Evolutionary conservation across 2,113 vertebrate genomes (phyloP).

Genomic region (Cololabis saira): DNA sequence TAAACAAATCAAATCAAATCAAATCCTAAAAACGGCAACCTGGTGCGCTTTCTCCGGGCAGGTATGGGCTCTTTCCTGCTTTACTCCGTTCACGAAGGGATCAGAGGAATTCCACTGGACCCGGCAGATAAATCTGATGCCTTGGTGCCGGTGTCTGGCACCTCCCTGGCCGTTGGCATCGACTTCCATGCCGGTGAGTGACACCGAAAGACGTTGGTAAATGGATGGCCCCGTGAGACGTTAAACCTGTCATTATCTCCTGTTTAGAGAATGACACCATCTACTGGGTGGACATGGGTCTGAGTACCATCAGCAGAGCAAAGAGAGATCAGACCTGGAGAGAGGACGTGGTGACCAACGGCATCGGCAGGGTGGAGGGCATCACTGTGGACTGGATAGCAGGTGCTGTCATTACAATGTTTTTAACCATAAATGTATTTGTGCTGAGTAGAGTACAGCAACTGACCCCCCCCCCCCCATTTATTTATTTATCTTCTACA

Average conservation of each 20-base stretch:
- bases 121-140: constrained; percentile 95
- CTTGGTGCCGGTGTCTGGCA: constrained; percentile 93
- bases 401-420: constrained; percentile 71
- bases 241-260: constrained; percentile 12
- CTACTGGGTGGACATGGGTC: constrained; percentile 98
- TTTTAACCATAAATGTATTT: background rate
- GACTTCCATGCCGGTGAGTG: constrained; percentile 95
- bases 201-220: background rate
- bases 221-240: constrained; percentile 7
- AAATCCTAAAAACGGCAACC: constrained; percentile 9
- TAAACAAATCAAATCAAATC: no score
- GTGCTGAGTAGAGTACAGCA: background rate
- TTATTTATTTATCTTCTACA: constrained; percentile 54
- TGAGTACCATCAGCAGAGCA: constrained; percentile 96
- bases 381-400: constrained; percentile 98
- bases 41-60: constrained; percentile 57
- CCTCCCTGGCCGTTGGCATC: constrained; percentile 94
- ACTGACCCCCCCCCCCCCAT: no score
- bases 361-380: constrained; percentile 96
- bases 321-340: constrained; percentile 97
- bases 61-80: constrained; percentile 97
- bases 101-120: constrained; percentile 94
- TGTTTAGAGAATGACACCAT: constrained; percentile 94
- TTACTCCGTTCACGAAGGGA: constrained; percentile 96
- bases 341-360: constrained; percentile 95